Evolutionary conservation across 2,888 invertebrate genomes (phyloP).

Genomic region (Drosophila anomalipes): DNA sequence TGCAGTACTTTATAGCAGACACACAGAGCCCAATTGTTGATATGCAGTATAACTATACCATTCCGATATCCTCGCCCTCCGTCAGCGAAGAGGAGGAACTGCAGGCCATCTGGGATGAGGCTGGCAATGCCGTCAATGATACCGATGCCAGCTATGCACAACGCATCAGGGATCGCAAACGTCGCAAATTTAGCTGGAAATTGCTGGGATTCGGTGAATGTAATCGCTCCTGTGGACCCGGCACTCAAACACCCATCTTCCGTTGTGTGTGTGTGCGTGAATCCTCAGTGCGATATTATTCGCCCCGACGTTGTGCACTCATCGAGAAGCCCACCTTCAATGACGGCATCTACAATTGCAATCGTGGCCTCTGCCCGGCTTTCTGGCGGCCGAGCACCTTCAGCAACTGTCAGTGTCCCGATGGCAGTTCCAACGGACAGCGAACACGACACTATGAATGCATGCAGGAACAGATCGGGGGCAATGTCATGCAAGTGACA

Average conservation of each 20-base stretch:
- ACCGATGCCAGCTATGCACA: conserved; percentile 57
- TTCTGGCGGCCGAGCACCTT: conserved; percentile 92
- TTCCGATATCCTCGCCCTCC: conserved; percentile 87
- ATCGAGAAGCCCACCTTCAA: conserved; percentile 87
- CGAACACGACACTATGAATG: conserved; percentile 91
- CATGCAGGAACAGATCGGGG: conserved; percentile 84
- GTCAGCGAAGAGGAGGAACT: conserved; percentile 83
- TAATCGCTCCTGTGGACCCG: conserved; percentile 91
- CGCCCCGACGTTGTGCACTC: conserved; percentile 89
- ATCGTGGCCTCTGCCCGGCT: conserved; percentile 91
- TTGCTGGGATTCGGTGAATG: conserved; percentile 91
- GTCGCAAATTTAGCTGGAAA: conserved; percentile 89
- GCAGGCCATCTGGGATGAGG: conserved; percentile 82
- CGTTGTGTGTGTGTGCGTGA: conserved; percentile 87
- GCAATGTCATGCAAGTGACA: conserved; percentile 85
- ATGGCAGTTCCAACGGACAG: conserved; percentile 86
- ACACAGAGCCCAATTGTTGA: neutral
- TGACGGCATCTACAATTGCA: conserved; percentile 88
- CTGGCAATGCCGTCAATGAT: conserved; percentile 78
- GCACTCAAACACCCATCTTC: conserved; percentile 83
- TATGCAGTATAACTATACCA: conserved; percentile 90
- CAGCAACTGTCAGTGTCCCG: conserved; percentile 91
- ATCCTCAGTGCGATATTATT: conserved; percentile 87
- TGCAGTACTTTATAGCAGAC: conserved; percentile 31
- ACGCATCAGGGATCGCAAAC: conserved; percentile 85